These are phyloP conservation scores for Semicossyphus pulcher DNA, from an alignment of 2,113 vertebrate genomes.

Conservation along the genomic window DNA sequence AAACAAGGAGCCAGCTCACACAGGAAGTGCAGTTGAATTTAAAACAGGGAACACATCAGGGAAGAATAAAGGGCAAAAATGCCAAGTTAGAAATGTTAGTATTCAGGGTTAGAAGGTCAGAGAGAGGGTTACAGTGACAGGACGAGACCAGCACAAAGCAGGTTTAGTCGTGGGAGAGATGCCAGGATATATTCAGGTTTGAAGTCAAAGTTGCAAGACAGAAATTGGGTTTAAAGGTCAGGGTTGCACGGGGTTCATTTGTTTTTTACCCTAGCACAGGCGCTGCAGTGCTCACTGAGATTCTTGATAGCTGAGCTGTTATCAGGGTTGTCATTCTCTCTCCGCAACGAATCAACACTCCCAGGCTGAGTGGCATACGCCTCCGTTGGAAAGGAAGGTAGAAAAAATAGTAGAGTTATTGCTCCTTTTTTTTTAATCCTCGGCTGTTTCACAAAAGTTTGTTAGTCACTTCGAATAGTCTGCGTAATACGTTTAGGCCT, in stretches of 20 bases:
- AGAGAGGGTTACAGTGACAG: background rate
- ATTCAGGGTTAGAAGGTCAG: slow-evolving; percentile 23
- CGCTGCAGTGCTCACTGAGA: slow-evolving; percentile 82
- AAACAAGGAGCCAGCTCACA: background rate
- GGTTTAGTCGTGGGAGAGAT: slow-evolving; percentile 42
- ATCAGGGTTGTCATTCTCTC: slow-evolving; percentile 71
- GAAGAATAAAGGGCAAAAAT: slow-evolving; percentile 8
- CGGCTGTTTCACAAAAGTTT: background rate
- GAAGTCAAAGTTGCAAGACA: slow-evolving; percentile 45
- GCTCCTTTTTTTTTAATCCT: background rate
- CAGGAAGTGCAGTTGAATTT: background rate
- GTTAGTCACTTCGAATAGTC: no score
- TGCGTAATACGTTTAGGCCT: no score
- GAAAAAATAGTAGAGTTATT: slow-evolving; percentile 31
- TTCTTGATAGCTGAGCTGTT: slow-evolving; percentile 76
- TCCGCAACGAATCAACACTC: slow-evolving; percentile 81
- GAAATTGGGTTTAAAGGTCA: slow-evolving; percentile 65
- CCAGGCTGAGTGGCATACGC: slow-evolving; percentile 68
- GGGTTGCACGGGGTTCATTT: slow-evolving; percentile 48
- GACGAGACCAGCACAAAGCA: slow-evolving; percentile 26
- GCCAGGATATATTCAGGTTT: slow-evolving; percentile 43
- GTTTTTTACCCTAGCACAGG: slow-evolving; percentile 84
- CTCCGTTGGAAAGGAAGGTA: slow-evolving; percentile 67
- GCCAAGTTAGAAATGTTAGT: background rate
- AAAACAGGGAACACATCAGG: slow-evolving; percentile 22